Base-by-base conservation (phyloP, 2,113 vertebrate genomes). In the Pardalotus punctatus region DNA sequence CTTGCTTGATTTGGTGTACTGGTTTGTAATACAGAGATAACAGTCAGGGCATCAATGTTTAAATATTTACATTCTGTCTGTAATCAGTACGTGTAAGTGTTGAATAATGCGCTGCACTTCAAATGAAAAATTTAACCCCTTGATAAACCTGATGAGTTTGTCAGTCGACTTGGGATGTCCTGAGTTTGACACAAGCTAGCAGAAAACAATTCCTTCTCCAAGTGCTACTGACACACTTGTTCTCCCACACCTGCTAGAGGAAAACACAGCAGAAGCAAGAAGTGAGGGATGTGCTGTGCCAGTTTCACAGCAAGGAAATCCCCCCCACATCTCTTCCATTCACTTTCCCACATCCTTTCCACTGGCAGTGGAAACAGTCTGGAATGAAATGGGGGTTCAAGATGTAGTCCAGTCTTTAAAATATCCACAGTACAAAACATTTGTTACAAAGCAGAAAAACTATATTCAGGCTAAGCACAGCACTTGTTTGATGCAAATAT, bases 381-480 rank as follows among this genome's bases (percentile, higher is more conserved):
- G 6, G 12, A 70, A 86, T 19, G 5, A 71, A 76, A 33, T 1
- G 1, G 16, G 15, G 24, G 57, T 47, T 56, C 36, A n/a, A 43
- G 23, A 48, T 13, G 10, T 21, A 67, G 40, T 42, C 7, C 14
- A 73, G 36, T 22, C 31, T 23, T 36, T 61, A 42, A 80, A 88
- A 80, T 35, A 60, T 2, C 20, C 35, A 7, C 0, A 0, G 14
- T 20, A 72, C 5, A 38, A 50, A 79, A 58, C 4, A 17, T 20
- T 51, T 48, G 27, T 33, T 76, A 25, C 17, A 62, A 48, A 81
- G 66, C 14, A 54, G 5, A 35, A 3, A 48, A 71, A 64, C 2
- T 6, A 6, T 19, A 36, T 43, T 83, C 43, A 82, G 28, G 12
- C 9, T 31, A 47, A 50, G 8, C 28, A 45, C 16, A 80, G 64